Conservation (phyloP, 2,888 invertebrate genomes). For the Empis livida region DNA sequence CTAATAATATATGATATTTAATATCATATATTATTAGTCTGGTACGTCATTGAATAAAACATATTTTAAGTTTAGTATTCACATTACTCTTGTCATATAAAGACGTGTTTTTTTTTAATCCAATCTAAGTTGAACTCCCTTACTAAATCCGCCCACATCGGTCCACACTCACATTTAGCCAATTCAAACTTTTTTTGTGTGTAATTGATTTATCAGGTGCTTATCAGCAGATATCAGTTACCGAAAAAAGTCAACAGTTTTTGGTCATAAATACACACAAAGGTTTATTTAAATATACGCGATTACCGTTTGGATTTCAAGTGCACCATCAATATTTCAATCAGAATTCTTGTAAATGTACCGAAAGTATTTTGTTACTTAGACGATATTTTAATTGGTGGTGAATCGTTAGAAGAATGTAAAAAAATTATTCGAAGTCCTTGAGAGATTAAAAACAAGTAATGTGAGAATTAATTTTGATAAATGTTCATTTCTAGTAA, state of each 20-base stretch:
- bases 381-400: constrained; percentile 10
- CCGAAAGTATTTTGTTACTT: constrained; percentile 3
- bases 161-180: too few species aligned
- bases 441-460: too few species aligned
- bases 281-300: constrained; percentile 19
- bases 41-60: too few species aligned
- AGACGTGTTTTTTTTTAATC: too few species aligned
- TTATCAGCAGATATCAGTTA: constrained; percentile 22
- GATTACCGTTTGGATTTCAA: constrained; percentile 22
- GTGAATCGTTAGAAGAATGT: constrained; percentile 4
- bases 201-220: constrained; percentile 19
- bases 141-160: too few species aligned
- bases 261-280: constrained; percentile 22
- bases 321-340: constrained; percentile 3
- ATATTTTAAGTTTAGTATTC: too few species aligned
- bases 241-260: constrained; percentile 16
- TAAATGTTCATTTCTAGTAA: constrained; percentile 12
- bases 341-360: background rate
- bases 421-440: constrained; percentile 5
- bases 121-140: too few species aligned
- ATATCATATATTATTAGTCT: too few species aligned
- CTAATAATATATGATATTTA: too few species aligned
- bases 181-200: too few species aligned
- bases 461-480: constrained; percentile 9
- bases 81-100: too few species aligned